Conservation (phyloP, 2,888 invertebrate species). For the Lasioglossum morio region DNA sequence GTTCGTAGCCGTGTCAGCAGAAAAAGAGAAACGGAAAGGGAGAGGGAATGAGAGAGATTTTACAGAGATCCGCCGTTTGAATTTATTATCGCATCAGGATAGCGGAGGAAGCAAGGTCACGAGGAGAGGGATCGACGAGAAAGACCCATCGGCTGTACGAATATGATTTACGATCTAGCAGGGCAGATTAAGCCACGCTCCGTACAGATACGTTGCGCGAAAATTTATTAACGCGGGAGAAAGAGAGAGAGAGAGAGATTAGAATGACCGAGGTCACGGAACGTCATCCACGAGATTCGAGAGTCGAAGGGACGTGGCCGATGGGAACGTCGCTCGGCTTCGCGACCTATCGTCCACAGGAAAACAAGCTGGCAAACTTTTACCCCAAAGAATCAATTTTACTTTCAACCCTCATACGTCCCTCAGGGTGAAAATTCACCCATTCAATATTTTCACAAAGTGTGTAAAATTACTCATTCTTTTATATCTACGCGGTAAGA, state of each 20-base stretch:
- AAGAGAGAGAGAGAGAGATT: constrained; percentile 37
- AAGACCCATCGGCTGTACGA: constrained; percentile 15
- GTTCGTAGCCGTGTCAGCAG: background rate
- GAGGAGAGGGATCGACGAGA: constrained; percentile 20
- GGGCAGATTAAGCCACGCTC: constrained; percentile 36
- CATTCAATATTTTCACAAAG: too few relatives aligned
- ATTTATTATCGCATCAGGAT: constrained; percentile 48
- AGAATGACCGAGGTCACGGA: constrained; percentile 43
- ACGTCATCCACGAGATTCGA: constrained; percentile 17
- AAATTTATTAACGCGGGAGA: constrained; percentile 43
- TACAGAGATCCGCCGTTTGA: constrained; percentile 29
- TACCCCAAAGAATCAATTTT: background rate
- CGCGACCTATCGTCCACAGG: background rate
- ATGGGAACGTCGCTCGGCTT: background rate
- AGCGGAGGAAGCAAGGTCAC: constrained; percentile 49
- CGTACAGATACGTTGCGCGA: constrained; percentile 1
- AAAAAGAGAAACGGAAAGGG: constrained; percentile 23
- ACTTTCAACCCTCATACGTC: too few relatives aligned
- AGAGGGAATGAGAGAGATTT: constrained; percentile 23
- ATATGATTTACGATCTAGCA: constrained; percentile 48
- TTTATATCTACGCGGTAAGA: too few relatives aligned
- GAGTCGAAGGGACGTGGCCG: constrained; percentile 1
- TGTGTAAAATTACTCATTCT: too few relatives aligned
- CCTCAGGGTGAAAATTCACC: too few relatives aligned
- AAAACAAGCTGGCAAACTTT: background rate